Percentiles rank a stretch among this genome's conserved stretches.
Conservation (phyloP, 2,113 vertebrate species). For the Heteronetta atricapilla region DNA sequence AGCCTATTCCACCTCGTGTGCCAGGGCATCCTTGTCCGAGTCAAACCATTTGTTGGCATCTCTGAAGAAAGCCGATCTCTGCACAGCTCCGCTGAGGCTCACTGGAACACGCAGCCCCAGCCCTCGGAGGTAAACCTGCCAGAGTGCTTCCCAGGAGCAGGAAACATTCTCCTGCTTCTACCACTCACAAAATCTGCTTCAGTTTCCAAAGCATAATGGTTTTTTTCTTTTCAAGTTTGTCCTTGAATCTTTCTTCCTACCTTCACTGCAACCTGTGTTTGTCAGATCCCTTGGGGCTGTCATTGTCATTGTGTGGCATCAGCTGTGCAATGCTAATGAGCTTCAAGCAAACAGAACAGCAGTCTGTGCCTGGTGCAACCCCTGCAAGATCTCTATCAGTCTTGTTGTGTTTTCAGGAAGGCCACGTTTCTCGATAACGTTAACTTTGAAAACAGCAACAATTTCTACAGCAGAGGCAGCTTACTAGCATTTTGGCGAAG, state of each 20-base stretch:
- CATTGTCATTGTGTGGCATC: neutral
- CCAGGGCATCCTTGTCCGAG: neutral
- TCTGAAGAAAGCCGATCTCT: neutral
- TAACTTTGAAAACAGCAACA: neutral
- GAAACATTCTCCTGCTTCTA: neutral
- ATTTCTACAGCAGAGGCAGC: neutral
- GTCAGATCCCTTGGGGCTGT: neutral
- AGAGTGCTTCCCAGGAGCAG: neutral
- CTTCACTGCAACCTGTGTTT: constrained; percentile 35
- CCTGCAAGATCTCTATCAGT: neutral
- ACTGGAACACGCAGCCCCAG: neutral
- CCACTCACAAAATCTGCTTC: neutral
- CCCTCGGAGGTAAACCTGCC: neutral
- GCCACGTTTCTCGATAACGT: rapidly evolving
- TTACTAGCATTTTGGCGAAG: neutral
- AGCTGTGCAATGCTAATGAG: constrained; percentile 51
- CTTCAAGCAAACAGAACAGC: neutral
- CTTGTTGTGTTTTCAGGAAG: neutral
- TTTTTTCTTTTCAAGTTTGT: constrained; percentile 13
- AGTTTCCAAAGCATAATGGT: neutral
- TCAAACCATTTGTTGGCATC: neutral
- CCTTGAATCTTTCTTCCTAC: constrained; percentile 22
- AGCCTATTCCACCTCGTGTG: neutral
- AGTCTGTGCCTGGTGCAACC: neutral
- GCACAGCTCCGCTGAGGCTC: neutral